These are phyloP conservation scores for Danionella dracula DNA, from an alignment of 2,797 vertebrate species.

Conservation along the genomic window DNA sequence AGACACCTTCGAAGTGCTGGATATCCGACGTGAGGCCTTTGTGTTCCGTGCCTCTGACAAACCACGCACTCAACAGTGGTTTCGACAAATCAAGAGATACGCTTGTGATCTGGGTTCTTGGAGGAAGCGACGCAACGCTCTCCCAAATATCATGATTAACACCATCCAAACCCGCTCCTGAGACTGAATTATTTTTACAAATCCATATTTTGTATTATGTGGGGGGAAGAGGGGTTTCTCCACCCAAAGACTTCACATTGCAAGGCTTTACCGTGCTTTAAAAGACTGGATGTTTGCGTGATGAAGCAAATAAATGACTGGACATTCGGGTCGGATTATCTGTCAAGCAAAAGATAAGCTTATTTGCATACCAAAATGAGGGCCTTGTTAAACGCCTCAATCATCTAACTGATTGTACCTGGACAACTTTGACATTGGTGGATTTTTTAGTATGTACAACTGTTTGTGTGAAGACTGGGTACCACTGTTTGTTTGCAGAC, in stretches of 20 bases:
- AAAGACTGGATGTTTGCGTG: conserved; percentile 32
- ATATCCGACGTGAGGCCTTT: conserved; percentile 83
- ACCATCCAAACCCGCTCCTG: conserved; percentile 74
- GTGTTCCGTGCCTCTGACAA: conserved; percentile 84
- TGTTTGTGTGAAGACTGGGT: conserved; percentile 32
- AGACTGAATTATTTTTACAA: conserved; percentile 45
- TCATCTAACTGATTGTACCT: conserved; percentile 58
- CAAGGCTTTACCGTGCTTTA: conserved; percentile 37
- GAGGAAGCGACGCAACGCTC: conserved; percentile 84
- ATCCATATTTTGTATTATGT: conserved; percentile 35
- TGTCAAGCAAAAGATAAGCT: conserved; percentile 21
- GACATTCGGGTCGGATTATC: neutral
- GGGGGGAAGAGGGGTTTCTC: neutral
- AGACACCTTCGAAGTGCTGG: conserved; percentile 87
- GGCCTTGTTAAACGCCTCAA: conserved; percentile 47
- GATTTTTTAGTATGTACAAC: conserved; percentile 51
- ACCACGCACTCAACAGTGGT: conserved; percentile 87
- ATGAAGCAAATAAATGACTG: conserved; percentile 51
- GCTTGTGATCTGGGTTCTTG: conserved; percentile 80
- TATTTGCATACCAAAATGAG: conserved; percentile 59
- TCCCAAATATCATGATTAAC: conserved; percentile 95
- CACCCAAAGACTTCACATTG: conserved; percentile 34
- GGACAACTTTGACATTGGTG: conserved; percentile 42
- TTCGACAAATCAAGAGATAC: conserved; percentile 80
- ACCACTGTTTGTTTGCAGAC: conserved; percentile 27